Evolutionary conservation across 2,888 invertebrate genomes (phyloP).

Genomic region (Dysmachus trigonus): DNA sequence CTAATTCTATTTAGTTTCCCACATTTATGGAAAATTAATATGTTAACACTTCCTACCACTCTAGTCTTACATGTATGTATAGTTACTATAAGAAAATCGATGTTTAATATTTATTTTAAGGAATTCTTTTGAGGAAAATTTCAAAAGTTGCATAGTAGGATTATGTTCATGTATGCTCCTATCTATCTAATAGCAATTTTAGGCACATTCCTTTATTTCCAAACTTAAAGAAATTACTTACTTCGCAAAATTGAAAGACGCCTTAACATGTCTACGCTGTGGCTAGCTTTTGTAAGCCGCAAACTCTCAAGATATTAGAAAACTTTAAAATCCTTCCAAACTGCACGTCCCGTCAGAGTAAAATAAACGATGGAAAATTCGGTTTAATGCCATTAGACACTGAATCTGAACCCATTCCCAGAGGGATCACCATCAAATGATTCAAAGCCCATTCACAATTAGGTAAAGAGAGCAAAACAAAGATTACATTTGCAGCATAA

Average conservation of each 20-base stretch:
- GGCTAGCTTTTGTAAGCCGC: neutral
- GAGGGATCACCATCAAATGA: neutral
- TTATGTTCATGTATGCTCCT: too few relatives aligned
- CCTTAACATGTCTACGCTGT: neutral
- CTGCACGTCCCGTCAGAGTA: neutral
- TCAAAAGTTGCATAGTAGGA: too few relatives aligned
- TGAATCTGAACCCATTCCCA: neutral
- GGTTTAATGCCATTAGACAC: neutral
- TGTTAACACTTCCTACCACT: too few relatives aligned
- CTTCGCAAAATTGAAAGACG: neutral
- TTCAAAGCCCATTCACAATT: neutral
- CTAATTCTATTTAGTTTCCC: too few relatives aligned
- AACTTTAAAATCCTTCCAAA: neutral
- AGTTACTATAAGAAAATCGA: too few relatives aligned
- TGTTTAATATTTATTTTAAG: too few relatives aligned
- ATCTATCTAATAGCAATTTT: too few relatives aligned
- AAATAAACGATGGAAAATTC: neutral
- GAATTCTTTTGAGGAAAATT: too few relatives aligned
- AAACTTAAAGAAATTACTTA: neutral
- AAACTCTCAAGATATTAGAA: neutral
- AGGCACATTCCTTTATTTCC: neutral
- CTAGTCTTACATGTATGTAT: too few relatives aligned
- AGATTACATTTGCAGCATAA: neutral
- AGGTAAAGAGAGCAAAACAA: neutral
- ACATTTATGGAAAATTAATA: too few relatives aligned